Conservation (phyloP, 2,888 invertebrate genomes). For the Coleophora deauratella region DNA sequence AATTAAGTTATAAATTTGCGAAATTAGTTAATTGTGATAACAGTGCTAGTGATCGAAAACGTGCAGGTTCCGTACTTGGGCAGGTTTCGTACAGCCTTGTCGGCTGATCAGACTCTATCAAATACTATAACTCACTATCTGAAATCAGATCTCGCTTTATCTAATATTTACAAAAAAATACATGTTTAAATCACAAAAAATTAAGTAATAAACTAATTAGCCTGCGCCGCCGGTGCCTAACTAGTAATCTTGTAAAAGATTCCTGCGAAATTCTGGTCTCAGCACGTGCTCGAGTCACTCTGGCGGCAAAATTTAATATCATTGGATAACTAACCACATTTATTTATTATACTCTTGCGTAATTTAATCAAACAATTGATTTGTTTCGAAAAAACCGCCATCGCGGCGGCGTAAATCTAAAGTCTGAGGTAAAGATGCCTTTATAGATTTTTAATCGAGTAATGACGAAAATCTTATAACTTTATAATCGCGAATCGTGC, state of each 20-base stretch:
- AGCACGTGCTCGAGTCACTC: slow-evolving; percentile 5
- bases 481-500: slow-evolving; percentile 56
- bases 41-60: slow-evolving; percentile 48
- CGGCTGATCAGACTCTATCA: neutral
- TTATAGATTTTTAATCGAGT: slow-evolving; percentile 69
- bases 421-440: slow-evolving; percentile 75
- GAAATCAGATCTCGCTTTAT: no score
- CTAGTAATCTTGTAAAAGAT: neutral
- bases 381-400: slow-evolving; percentile 62
- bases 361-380: slow-evolving; percentile 57
- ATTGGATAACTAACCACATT: slow-evolving; percentile 61
- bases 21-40: slow-evolving; percentile 66
- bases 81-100: slow-evolving; percentile 3
- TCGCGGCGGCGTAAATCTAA: slow-evolving; percentile 68
- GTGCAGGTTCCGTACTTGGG: slow-evolving; percentile 7
- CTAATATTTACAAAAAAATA: no score
- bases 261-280: neutral
- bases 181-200: no score
- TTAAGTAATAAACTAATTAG: no score
- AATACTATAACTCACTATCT: neutral
- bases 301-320: slow-evolving; percentile 27
- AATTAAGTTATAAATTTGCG: slow-evolving; percentile 50
- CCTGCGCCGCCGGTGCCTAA: neutral
- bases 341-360: slow-evolving; percentile 59
- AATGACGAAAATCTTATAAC: slow-evolving; percentile 55